Base-by-base conservation (phyloP, 2,888 invertebrate species). In the Eupsilia transversa region DNA sequence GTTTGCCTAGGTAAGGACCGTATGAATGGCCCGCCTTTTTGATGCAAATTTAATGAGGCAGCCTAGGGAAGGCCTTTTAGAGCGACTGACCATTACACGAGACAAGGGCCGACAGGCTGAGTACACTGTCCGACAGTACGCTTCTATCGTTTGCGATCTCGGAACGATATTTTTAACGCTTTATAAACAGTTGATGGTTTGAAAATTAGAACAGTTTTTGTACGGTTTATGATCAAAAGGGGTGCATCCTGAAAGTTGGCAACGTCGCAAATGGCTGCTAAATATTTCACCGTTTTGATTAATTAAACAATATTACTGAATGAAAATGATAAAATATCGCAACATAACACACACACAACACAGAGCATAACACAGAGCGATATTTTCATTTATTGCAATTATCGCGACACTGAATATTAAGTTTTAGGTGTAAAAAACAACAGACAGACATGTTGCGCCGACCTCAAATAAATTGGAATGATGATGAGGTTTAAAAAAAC, bases 11-110 rank as follows among this genome's bases (percentile, higher is more conserved):
- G 87, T 89, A 88, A 90, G 89, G 86, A 88, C 83, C 84, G 88
- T 85, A 91, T 92, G 92, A 94, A 93, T 91, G 84, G 90, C 89
- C 82, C 83, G 89, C 83, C 90, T 91, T 92, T 93, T 92, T 93
- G 93, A 94, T 95, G 93, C 91, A 94, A 94, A 94, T 94, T 94
- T 95, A 94, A 95, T 94, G 95, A 94, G 94, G 88, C 90, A 89
- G 90, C 88, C 87, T 87, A 88, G 91, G 90, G 91, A 90, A 88
- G 86, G 90, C 88, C 88, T 90, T 92, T 92, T 91, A 89, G 87
- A 91, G 80, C 85, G 92, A 92, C 93, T 95, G 95, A 95, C 95
- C 95, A 93, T 95, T 94, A 94, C 92, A 74, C 74, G 85, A 91
- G 90, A 93, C 93, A 93, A 94, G 93, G 90, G 91, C 86, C 82